Conservation (phyloP, 1,140 invertebrate genomes). For the Neuroterus valhalla region DNA sequence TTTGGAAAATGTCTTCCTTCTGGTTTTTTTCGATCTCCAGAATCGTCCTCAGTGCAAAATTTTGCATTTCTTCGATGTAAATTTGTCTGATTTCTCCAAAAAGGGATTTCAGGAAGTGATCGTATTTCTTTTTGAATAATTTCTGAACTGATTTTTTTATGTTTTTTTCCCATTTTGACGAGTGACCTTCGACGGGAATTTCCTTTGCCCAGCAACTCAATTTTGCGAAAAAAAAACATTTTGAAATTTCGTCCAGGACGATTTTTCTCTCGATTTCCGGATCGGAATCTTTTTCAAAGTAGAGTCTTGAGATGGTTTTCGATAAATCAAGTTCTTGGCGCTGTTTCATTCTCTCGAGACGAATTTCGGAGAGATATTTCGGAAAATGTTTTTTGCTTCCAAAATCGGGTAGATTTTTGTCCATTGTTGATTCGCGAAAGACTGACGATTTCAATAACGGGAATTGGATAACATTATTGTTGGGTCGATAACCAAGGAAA, state of each 20-base stretch:
- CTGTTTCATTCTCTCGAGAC: constrained; percentile 5
- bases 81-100: constrained; percentile 60
- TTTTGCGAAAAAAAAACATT: constrained; percentile 44
- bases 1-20: background rate
- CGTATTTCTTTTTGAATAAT: constrained; percentile 50
- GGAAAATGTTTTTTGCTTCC: background rate
- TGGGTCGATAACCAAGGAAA: constrained; percentile 47
- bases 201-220: constrained; percentile 48
- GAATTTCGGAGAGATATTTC: background rate
- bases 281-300: background rate
- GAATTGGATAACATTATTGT: background rate
- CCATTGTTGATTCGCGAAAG: background rate
- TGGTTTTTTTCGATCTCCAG: background rate
- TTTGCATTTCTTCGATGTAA: constrained; percentile 61
- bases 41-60: constrained; percentile 43
- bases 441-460: background rate
- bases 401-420: background rate
- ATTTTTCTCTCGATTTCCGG: background rate
- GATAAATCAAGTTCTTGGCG: background rate
- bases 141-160: constrained; percentile 60
- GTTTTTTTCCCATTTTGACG: constrained; percentile 56
- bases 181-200: constrained; percentile 47
- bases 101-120: constrained; percentile 45
- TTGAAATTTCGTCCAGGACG: constrained; percentile 8
- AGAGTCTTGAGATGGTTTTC: background rate